These are phyloP conservation scores for Alaudala cheleensis DNA, from an alignment of 2,113 vertebrate genomes.

Conservation along the genomic window DNA sequence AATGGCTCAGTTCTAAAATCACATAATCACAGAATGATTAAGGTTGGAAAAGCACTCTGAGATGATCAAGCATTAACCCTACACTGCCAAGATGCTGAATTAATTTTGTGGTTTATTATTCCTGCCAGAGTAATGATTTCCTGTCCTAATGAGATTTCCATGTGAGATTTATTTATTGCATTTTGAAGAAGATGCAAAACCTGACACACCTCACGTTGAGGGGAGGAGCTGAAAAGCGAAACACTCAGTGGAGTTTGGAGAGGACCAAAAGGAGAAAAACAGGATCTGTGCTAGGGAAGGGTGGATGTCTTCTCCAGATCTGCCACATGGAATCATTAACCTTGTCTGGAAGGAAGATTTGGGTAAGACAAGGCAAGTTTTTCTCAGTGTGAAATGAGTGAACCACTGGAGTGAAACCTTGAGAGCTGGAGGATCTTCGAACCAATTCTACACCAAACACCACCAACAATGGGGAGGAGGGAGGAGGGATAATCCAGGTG, in stretches of 20 bases:
- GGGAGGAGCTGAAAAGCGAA: neutral
- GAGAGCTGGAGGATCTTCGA: neutral
- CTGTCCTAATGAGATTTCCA: neutral
- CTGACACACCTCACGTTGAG: neutral
- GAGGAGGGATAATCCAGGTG: neutral
- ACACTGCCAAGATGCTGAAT: neutral
- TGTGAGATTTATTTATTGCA: neutral
- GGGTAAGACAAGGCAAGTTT: neutral
- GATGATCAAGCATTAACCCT: neutral
- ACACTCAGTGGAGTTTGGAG: rapidly evolving
- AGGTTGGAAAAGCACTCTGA: neutral
- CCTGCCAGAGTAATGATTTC: neutral
- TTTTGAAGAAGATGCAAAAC: neutral
- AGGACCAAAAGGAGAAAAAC: neutral
- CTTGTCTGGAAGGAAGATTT: neutral
- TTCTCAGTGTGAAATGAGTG: neutral
- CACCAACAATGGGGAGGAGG: neutral
- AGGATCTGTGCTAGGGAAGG: rapidly evolving
- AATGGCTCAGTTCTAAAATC: neutral
- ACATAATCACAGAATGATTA: neutral
- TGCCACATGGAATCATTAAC: neutral
- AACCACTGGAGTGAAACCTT: neutral
- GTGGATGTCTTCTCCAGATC: neutral
- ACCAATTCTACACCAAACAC: neutral
- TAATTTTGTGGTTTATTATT: neutral